Conservation (phyloP, 2,797 vertebrate genomes). For the Salarias fasciatus region DNA sequence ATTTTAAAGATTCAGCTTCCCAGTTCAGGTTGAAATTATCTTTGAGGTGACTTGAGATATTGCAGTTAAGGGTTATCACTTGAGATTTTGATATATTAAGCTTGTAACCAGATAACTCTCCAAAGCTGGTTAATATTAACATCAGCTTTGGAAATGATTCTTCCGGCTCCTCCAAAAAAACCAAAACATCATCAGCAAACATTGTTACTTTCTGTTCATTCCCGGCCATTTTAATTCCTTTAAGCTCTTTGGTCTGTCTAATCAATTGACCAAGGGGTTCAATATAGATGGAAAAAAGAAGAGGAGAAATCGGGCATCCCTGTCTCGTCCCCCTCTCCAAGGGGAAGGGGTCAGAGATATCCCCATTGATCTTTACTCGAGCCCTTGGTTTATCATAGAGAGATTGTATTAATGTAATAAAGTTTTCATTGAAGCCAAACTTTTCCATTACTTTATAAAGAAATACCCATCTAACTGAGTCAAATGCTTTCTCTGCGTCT, state of each 20-base stretch:
- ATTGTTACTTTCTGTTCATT: background rate
- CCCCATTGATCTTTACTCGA: constrained; percentile 9
- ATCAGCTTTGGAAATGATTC: background rate
- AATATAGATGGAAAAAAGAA: constrained; percentile 7
- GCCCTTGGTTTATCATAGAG: constrained; percentile 1
- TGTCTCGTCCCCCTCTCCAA: background rate
- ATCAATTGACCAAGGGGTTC: background rate
- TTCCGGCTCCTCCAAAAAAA: constrained; percentile 5
- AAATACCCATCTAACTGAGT: constrained; percentile 15
- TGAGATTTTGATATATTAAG: constrained; percentile 22
- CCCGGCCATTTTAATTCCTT: accelerated
- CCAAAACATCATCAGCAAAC: too few relatives aligned
- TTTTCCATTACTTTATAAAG: background rate
- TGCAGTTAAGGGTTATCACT: background rate
- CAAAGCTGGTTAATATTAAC: background rate
- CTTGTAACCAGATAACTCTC: constrained; percentile 7
- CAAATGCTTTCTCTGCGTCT: too few relatives aligned
- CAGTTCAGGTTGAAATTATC: background rate
- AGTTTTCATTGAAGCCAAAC: background rate
- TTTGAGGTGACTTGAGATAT: too few relatives aligned
- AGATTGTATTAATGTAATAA: background rate
- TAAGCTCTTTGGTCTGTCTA: background rate
- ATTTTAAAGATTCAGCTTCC: background rate
- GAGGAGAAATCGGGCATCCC: background rate
- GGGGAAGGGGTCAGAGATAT: background rate